phyloP scores from a whole-genome alignment of 2,797 vertebrate genomes.

The Betta splendens region DNA sequence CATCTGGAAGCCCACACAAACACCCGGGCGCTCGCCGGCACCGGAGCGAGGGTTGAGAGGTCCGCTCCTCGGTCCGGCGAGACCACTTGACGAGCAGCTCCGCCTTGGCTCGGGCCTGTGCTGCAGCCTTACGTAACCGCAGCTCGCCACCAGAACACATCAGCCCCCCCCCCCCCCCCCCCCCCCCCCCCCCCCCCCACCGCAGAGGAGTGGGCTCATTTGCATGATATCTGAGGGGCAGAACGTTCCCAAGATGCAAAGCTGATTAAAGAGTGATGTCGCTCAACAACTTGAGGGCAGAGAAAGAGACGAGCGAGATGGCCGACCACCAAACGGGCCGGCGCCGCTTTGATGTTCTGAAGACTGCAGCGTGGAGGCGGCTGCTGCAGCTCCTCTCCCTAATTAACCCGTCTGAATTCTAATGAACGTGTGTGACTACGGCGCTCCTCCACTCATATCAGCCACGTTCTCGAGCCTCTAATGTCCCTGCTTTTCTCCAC shows the following conservation, averaged over 20 bases:
- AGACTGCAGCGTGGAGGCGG: constrained; percentile 34
- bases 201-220: constrained; percentile 47
- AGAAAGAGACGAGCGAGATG: constrained; percentile 43
- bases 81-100: constrained; percentile 7
- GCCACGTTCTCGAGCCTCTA: neutral
- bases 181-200: too few species aligned
- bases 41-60: constrained; percentile 24
- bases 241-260: constrained; percentile 59
- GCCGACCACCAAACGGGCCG: constrained; percentile 52
- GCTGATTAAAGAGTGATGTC: constrained; percentile 71
- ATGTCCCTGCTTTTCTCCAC: neutral
- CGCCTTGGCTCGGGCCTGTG: constrained; percentile 7
- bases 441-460: constrained; percentile 24
- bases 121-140: constrained; percentile 17
- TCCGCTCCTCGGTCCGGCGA: constrained; percentile 24
- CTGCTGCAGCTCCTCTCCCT: constrained; percentile 49
- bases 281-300: constrained; percentile 58
- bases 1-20: constrained; percentile 38
- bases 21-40: constrained; percentile 9
- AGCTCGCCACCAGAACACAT: constrained; percentile 39
- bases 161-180: too few species aligned
- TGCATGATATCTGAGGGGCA: constrained; percentile 63
- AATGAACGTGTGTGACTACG: constrained; percentile 40
- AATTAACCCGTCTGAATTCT: constrained; percentile 61
- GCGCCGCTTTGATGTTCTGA: constrained; percentile 60